Conservation (phyloP, 2,113 vertebrate genomes). For the Gnathonemus echidnorhynchus region DNA sequence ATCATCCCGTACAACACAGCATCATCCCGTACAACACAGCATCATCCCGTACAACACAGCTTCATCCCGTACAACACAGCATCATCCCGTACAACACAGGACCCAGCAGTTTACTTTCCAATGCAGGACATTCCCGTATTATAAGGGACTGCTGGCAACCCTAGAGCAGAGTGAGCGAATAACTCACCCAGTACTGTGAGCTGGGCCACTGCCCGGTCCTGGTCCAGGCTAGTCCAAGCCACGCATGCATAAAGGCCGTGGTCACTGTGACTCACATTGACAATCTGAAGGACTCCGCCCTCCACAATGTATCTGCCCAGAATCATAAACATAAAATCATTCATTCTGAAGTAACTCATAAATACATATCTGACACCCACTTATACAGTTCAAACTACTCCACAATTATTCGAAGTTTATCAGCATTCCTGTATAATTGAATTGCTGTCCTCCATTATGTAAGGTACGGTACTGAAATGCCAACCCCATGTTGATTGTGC, state of each 20-base stretch:
- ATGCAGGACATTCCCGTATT: no score
- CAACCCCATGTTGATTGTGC: neutral
- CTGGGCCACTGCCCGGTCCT: slow-evolving; percentile 42
- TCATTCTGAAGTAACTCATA: neutral
- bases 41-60: no score
- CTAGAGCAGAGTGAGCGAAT: neutral
- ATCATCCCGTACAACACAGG: no score
- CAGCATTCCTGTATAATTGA: neutral
- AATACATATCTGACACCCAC: neutral
- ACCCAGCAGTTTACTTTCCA: no score
- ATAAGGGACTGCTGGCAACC: no score
- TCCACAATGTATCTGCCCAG: slow-evolving; percentile 61
- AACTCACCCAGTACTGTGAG: slow-evolving; percentile 80
- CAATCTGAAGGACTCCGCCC: slow-evolving; percentile 70
- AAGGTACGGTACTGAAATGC: slow-evolving; percentile 12
- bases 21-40: no score
- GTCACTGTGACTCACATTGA: slow-evolving; percentile 70
- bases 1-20: no score
- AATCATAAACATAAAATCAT: neutral
- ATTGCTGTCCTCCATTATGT: neutral
- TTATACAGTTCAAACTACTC: neutral
- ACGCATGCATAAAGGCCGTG: slow-evolving; percentile 74
- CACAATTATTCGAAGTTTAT: neutral
- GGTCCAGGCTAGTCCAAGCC: slow-evolving; percentile 72
- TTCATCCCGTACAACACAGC: no score